Percentiles rank a stretch among this genome's conserved stretches.
Evolutionary conservation across 2,797 vertebrate species (phyloP).

Genomic region (Pelochelys cantorii): DNA sequence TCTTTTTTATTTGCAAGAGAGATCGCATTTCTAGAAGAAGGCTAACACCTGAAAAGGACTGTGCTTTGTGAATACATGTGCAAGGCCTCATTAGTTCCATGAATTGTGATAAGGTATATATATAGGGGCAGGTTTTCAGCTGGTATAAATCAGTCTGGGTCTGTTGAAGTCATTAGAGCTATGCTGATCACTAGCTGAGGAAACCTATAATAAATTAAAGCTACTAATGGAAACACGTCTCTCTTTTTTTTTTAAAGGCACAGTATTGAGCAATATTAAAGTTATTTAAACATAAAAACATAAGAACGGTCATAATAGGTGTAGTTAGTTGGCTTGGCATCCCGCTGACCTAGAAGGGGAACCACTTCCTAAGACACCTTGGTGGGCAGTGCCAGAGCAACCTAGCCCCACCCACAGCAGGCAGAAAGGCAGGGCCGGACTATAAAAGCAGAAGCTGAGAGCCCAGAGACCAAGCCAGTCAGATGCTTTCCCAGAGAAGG

Average conservation of each 20-base stretch:
- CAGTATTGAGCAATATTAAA: background rate
- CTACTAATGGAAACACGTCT: background rate
- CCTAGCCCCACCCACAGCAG: too few species aligned
- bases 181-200: fast-evolving
- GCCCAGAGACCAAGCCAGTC: too few species aligned
- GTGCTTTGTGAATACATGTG: background rate
- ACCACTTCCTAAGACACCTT: too few species aligned
- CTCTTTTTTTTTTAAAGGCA: background rate
- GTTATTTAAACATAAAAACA: background rate
- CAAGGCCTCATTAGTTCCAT: background rate
- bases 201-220: fast-evolving
- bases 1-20: background rate
- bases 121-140: background rate
- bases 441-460: too few species aligned
- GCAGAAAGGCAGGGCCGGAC: too few species aligned
- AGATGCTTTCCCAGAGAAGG: too few species aligned
- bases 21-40: background rate
- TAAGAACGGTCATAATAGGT: too few species aligned
- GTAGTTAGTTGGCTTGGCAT: too few species aligned
- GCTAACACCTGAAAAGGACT: background rate
- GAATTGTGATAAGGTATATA: background rate
- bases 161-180: background rate
- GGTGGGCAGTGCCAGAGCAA: too few species aligned
- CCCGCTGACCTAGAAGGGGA: too few species aligned
- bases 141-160: background rate